Percentiles rank a stretch among this genome's conserved stretches.
phyloP scores from a whole-genome alignment of 2,113 vertebrate genomes.

The Dromiciops gliroides region DNA sequence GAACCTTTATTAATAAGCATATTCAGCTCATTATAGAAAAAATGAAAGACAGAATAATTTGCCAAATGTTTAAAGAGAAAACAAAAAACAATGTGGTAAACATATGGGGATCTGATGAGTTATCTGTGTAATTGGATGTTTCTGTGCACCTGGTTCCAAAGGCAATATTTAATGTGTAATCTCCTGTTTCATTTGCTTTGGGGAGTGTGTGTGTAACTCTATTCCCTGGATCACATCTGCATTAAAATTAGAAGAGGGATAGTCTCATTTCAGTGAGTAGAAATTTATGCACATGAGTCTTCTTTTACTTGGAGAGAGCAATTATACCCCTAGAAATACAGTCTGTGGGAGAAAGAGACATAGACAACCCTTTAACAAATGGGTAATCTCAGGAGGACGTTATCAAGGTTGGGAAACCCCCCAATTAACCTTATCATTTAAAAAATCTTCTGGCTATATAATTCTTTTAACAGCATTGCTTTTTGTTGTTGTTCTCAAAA shows the following conservation, averaged over 20 bases:
- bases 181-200: constrained; percentile 54
- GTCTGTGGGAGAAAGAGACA: constrained; percentile 67
- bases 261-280: constrained; percentile 68
- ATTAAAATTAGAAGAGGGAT: constrained; percentile 66
- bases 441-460: constrained; percentile 77
- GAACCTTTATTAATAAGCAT: constrained; percentile 77
- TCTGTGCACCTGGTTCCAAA: constrained; percentile 76
- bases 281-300: constrained; percentile 70
- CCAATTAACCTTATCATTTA: constrained; percentile 56
- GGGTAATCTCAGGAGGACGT: constrained; percentile 63
- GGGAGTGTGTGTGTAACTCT: constrained; percentile 66
- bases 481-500: constrained; percentile 62
- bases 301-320: constrained; percentile 72
- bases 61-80: constrained; percentile 79
- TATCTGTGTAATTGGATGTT: constrained; percentile 81
- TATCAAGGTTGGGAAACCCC: constrained; percentile 63
- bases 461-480: constrained; percentile 79
- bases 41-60: constrained; percentile 73
- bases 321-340: constrained; percentile 71
- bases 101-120: constrained; percentile 75
- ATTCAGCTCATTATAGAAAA: constrained; percentile 71
- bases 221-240: constrained; percentile 66
- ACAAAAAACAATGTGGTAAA: constrained; percentile 76
- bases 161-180: constrained; percentile 75
- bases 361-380: constrained; percentile 68